phyloP scores from a whole-genome alignment of 2,113 vertebrate genomes.

The Microcebus jonahi region DNA sequence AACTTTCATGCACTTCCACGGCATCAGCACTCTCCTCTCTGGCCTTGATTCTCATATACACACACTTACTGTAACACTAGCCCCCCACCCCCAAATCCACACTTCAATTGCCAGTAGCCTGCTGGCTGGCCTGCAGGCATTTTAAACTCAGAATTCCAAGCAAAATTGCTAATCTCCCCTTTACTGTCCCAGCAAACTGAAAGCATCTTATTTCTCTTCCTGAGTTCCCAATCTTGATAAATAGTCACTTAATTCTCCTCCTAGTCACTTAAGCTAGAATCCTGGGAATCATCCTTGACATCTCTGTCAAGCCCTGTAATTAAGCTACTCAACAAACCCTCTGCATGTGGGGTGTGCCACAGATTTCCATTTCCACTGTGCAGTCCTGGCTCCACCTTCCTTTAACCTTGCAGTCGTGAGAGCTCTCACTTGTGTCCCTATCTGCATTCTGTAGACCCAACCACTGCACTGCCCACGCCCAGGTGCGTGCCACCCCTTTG shows the following conservation, averaged over 20 bases:
- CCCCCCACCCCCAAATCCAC: not conserved
- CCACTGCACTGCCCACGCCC: not conserved
- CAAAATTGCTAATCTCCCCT: not conserved
- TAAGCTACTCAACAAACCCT: not conserved
- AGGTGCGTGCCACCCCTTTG: not conserved
- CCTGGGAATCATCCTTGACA: not conserved
- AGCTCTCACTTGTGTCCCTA: not conserved
- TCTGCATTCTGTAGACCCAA: not conserved
- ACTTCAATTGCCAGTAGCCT: not conserved
- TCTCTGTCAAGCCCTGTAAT: accelerated
- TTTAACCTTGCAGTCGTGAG: not conserved
- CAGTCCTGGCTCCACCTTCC: not conserved
- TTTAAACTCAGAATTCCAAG: not conserved
- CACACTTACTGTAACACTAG: not conserved
- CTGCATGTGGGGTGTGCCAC: not conserved
- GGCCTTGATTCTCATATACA: not conserved
- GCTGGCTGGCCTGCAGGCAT: not conserved
- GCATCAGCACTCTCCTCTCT: not conserved
- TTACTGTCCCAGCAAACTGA: not conserved
- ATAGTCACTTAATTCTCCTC: not conserved
- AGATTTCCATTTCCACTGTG: not conserved
- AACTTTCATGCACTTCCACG: not conserved
- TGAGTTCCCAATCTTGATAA: not conserved
- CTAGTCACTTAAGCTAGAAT: not conserved
- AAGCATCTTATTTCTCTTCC: slow-evolving; percentile 20